phyloP scores from a whole-genome alignment of 2,113 vertebrate species.

The Amphiprion percula region DNA sequence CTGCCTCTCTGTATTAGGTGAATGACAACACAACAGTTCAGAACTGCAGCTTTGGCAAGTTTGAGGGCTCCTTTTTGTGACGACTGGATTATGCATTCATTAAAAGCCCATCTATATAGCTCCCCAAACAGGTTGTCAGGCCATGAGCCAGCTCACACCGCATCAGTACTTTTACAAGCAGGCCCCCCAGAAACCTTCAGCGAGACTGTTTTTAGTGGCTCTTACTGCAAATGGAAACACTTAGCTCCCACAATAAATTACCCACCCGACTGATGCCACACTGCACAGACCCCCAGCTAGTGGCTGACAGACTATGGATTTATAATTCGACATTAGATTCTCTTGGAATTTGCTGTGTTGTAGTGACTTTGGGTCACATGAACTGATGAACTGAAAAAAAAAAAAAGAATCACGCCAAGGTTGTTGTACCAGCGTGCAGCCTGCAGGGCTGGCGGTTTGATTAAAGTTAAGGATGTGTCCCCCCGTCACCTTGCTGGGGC shows the following conservation, averaged over 20 bases:
- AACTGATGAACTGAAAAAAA: slow-evolving; percentile 49
- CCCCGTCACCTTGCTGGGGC: slow-evolving; percentile 49
- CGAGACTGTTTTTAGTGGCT: slow-evolving; percentile 84
- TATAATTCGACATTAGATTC: slow-evolving; percentile 52
- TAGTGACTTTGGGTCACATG: slow-evolving; percentile 50
- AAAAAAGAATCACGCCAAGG: slow-evolving; percentile 44
- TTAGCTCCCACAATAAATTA: slow-evolving; percentile 85
- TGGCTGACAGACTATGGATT: slow-evolving; percentile 51
- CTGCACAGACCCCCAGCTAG: slow-evolving; percentile 67
- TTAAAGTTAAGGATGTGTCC: slow-evolving; percentile 70
- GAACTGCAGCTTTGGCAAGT: slow-evolving; percentile 52
- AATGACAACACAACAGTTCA: slow-evolving; percentile 52
- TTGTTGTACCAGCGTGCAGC: slow-evolving; percentile 61
- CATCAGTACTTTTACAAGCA: slow-evolving; percentile 79
- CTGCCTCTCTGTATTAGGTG: slow-evolving; percentile 12
- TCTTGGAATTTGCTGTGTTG: slow-evolving; percentile 32
- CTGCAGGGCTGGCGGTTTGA: slow-evolving; percentile 55
- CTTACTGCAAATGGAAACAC: slow-evolving; percentile 85
- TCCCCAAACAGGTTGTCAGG: slow-evolving; percentile 84
- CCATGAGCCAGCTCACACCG: slow-evolving; percentile 73
- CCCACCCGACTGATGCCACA: slow-evolving; percentile 75
- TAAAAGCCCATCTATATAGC: slow-evolving; percentile 78
- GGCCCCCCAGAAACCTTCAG: slow-evolving; percentile 82
- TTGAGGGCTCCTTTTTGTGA: slow-evolving; percentile 55
- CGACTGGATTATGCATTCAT: slow-evolving; percentile 79